A percentile compares a stretch with the other conserved stretches of the same genome.
Evolutionary conservation across 1,140 invertebrate genomes (phyloP).

Genomic region (Zeugodacus cucurbitae): DNA sequence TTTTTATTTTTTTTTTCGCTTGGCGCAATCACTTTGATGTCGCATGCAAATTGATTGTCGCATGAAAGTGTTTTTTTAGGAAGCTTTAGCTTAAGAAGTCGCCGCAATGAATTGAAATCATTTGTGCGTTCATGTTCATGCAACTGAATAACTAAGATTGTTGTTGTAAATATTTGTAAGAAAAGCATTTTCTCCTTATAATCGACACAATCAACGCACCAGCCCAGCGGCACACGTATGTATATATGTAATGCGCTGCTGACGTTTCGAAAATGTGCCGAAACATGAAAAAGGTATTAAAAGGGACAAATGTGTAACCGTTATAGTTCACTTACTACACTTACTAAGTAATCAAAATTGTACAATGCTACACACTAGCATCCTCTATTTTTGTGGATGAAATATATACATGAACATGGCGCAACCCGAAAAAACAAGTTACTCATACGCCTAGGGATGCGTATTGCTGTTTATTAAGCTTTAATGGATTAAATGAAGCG

Average conservation of each 20-base stretch:
- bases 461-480: background rate
- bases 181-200: too few relatives aligned
- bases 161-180: too few relatives aligned
- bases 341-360: background rate
- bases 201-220: too few relatives aligned
- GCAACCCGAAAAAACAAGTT: background rate
- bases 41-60: constrained; percentile 26
- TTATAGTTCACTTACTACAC: background rate
- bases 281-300: too few relatives aligned
- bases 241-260: too few relatives aligned
- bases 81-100: background rate
- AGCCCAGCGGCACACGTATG: too few relatives aligned
- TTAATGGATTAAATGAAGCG: background rate
- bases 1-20: background rate
- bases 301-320: background rate
- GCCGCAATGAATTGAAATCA: background rate
- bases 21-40: background rate
- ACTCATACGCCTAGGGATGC: background rate
- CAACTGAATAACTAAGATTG: too few relatives aligned
- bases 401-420: background rate
- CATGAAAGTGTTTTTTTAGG: background rate
- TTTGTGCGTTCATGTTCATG: background rate
- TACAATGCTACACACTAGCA: too few relatives aligned
- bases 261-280: too few relatives aligned
- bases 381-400: background rate